A percentile compares a stretch with the other conserved stretches of the same genome.
Conservation (phyloP, 2,113 vertebrate species). For the Hippocampus abdominalis region DNA sequence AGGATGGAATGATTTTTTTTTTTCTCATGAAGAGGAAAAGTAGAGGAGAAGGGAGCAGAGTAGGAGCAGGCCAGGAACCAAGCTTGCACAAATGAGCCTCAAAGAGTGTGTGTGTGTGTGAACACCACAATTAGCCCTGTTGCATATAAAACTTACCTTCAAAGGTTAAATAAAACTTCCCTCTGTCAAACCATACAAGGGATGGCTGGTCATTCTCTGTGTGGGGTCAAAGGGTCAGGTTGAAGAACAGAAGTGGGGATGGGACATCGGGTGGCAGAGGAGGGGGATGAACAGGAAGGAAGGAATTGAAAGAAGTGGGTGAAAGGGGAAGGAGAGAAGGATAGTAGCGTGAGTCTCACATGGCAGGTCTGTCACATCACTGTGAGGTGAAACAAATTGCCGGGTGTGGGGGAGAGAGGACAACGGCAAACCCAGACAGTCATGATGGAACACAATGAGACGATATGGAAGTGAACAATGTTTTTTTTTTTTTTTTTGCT, state of each 20-base stretch:
- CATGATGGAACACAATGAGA: conserved; percentile 26
- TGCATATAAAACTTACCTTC: conserved; percentile 94
- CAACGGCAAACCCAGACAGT: conserved; percentile 53
- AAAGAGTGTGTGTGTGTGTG: conserved; percentile 66
- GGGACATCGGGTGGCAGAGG: conserved; percentile 74
- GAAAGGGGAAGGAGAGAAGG: conserved; percentile 87
- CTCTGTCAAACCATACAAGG: conserved; percentile 99
- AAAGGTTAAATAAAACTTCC: conserved; percentile 99
- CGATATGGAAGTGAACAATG: conserved; percentile 13
- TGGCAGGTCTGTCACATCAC: conserved; percentile 84
- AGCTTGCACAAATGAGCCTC: conserved; percentile 66
- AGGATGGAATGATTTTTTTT: conserved; percentile 26
- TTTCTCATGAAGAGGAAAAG: conserved; percentile 6
- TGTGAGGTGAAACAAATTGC: conserved; percentile 66
- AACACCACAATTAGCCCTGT: conserved; percentile 61
- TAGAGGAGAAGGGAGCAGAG: conserved; percentile 7
- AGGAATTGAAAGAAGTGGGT: conserved; percentile 47
- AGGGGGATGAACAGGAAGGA: conserved; percentile 57
- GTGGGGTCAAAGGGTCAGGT: conserved; percentile 80
- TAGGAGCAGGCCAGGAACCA: conserved; percentile 41
- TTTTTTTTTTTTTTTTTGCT: neutral
- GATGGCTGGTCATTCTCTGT: conserved; percentile 99
- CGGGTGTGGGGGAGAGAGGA: conserved; percentile 20
- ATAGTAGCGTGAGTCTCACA: conserved; percentile 93
- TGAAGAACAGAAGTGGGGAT: conserved; percentile 66